Evolutionary conservation across 1,140 invertebrate species (phyloP), one percentile per base, ranked within the genome.

Genomic region (Trichonephila clavata): DNA sequence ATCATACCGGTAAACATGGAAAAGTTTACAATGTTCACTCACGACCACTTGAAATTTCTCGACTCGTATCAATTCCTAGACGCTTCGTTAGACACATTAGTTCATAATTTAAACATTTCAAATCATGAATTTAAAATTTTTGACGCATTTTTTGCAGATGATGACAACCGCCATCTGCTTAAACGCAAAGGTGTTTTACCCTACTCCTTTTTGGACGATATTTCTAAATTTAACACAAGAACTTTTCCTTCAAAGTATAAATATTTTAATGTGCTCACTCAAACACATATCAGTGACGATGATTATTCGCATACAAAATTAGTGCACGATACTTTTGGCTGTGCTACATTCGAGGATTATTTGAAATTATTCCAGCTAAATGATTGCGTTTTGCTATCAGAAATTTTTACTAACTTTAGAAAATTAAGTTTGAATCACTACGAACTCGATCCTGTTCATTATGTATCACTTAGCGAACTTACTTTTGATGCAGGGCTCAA

Each of bases 261-360:
- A 63, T 87, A 65, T 87, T 87, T 87, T 21, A 65, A 87, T 43
- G 39, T 65, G 10, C 27, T 63, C 1, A 61, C 86, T 24, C 63
- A 24, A 61, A 68, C 10, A 14, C 63, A 21, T n/a, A n/a, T n/a
- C n/a, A n/a, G n/a, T n/a, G n/a, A n/a, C n/a, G n/a, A n/a, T n/a
- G n/a, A n/a, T n/a, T n/a, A n/a, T n/a, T n/a, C n/a, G n/a, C n/a
- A n/a, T n/a, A n/a, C n/a, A n/a, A n/a, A n/a, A n/a, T n/a, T n/a
- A n/a, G n/a, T n/a, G n/a, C n/a, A n/a, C n/a, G n/a, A n/a, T n/a
- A n/a, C n/a, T n/a, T n/a, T n/a, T n/a, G n/a, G n/a, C n/a, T n/a
- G n/a, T n/a, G n/a, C n/a, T n/a, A n/a, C n/a, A n/a, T n/a, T n/a
- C n/a, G n/a, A n/a, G n/a, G n/a, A n/a, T n/a, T n/a, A n/a, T n/a